Evolutionary conservation across 1,140 invertebrate genomes (phyloP).

Genomic region (Batillaria attramentaria): DNA sequence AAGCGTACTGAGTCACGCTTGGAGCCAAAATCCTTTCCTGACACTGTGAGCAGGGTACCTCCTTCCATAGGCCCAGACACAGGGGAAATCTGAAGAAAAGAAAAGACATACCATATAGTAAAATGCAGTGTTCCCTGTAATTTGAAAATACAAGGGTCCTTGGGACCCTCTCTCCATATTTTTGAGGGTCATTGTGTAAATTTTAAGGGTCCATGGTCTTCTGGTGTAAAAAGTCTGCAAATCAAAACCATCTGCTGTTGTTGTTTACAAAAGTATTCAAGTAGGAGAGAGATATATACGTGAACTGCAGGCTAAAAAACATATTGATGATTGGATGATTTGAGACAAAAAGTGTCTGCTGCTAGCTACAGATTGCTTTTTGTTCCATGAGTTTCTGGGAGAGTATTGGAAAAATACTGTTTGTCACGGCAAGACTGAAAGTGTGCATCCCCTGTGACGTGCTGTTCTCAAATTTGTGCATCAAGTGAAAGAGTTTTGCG

Average conservation of each 20-base stretch:
- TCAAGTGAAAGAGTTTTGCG: no score
- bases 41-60: conserved; percentile 64
- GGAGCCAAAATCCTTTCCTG: conserved; percentile 68
- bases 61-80: conserved; percentile 65
- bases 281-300: not conserved
- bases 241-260: no score
- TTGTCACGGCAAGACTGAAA: no score
- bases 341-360: not conserved
- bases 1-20: conserved; percentile 18
- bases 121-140: not conserved
- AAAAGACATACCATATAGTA: not conserved
- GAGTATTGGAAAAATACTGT: no score
- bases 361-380: not conserved
- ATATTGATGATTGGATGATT: not conserved
- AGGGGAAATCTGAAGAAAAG: conserved; percentile 62
- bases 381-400: not conserved
- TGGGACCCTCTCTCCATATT: no score
- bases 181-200: no score
- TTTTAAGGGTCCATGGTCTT: no score
- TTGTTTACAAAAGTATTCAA: no score
- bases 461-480: no score
- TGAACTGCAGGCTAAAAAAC: not conserved
- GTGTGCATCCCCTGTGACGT: no score
- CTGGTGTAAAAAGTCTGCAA: no score
- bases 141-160: no score